Evolutionary conservation across 2,797 vertebrate genomes (phyloP), one percentile per base, ranked within the genome.

Genomic region (Mergus octosetaceus): DNA sequence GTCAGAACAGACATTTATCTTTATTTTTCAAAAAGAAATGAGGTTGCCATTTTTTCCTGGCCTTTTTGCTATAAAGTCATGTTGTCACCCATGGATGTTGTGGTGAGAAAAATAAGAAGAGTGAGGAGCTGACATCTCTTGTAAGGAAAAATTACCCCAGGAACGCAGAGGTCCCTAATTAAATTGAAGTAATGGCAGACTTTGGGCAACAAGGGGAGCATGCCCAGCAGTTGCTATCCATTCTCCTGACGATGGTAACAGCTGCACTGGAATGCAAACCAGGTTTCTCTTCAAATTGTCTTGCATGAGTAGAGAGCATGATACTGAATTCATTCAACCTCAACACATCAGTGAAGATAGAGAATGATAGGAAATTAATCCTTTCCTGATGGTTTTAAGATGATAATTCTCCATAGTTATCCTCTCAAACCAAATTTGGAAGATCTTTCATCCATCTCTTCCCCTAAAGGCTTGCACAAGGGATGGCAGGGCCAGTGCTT

Each of bases 161-260:
- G 81, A 79, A n/a, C 39, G 79, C 0, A 69, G 47, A 93, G 57
- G n/a, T 92, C 27, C 57, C 68, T 57, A 49, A 93, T 81, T 77
- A 53, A 64, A 24, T 41, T 70, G 77, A 47, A 78, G 60, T 83
- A 84, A 81, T 65, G 68, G 73, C 69, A 90, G 61, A 60, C 34
- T 81, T 82, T 82, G 43, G 7, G 39, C 81, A 84, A 68, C 2
- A 5, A 77, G 58, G 81, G 56, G 56, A 87, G 56, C 2, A 3
- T 20, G 38, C 66, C 87, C 68, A 80, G 17, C 54, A 28, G 84
- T 15, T 78, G 47, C 45, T n/a, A 38, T 36, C 39, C 12, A 2
- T 87, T 85, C 83, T 85, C 71, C 72, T 93, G 93, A 69, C 60
- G 82, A 36, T 82, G 90, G 79, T 36, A 84, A 34, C 43, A 70